Conservation (phyloP, 2,797 vertebrate genomes). For the Avahi laniger region DNA sequence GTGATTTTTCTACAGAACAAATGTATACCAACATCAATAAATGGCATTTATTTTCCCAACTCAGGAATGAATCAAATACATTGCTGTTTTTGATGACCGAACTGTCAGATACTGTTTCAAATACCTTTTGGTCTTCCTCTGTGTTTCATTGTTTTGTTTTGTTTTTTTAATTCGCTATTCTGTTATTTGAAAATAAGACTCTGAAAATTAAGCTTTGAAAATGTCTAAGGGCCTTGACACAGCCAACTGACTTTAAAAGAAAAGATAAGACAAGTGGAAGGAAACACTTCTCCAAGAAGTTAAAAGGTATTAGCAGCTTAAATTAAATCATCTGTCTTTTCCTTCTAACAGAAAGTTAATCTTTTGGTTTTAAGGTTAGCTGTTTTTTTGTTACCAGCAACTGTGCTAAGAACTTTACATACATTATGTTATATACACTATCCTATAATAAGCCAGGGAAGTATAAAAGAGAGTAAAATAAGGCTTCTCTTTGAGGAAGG, state of each 20-base stretch:
- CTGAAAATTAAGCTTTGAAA: slow-evolving; percentile 25
- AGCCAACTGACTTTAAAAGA: background rate
- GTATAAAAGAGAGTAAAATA: background rate
- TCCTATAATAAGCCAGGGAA: background rate
- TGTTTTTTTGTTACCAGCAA: background rate
- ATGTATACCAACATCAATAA: background rate
- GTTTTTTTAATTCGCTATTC: background rate
- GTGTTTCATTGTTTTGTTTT: background rate
- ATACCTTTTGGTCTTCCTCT: background rate
- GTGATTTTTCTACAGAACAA: slow-evolving; percentile 38
- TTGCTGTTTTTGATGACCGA: slow-evolving; percentile 19
- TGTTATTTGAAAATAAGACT: slow-evolving; percentile 22
- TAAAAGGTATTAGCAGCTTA: background rate
- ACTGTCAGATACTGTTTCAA: slow-evolving; percentile 34
- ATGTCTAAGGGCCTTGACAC: background rate
- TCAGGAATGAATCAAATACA: slow-evolving; percentile 37
- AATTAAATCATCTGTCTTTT: background rate
- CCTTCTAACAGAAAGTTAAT: background rate
- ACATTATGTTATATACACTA: background rate
- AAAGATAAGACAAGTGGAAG: background rate
- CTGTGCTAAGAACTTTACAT: background rate
- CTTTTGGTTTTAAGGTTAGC: too few relatives aligned
- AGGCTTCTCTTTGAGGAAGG: background rate
- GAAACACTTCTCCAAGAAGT: background rate
- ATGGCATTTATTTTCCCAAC: slow-evolving; percentile 11